Evolutionary conservation across 2,113 vertebrate genomes (phyloP), one percentile per base, ranked within the genome.

Genomic region (Eclectus roratus): DNA sequence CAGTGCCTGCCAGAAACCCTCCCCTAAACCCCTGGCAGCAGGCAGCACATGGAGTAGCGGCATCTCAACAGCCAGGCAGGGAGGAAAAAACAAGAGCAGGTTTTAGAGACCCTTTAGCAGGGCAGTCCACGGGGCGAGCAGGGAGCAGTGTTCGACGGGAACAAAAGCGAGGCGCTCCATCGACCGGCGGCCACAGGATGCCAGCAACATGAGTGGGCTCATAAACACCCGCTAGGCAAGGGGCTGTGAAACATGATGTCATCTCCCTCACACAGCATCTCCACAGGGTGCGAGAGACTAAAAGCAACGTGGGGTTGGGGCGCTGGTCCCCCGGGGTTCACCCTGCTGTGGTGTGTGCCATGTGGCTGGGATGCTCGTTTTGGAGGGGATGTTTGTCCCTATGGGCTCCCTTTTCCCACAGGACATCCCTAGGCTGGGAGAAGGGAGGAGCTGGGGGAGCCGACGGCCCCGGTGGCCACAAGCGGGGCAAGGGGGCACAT

Each of bases 111-210:
- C 52, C 33, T 86, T 55, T 44, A 52, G 50, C 6, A 17, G 68
- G n/a, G 52, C 0, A 2, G 78, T 53, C 55, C 65, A 79, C 0
- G 1, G 89, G 29, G 78, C 3, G 5, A 89, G 80, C 0, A 2
- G 28, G 64, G 29, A 50, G 31, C 0, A 0, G 55, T 9, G 10
- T 50, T 73, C 17, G 1, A 44, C 0, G 20, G 56, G 66, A 93
- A 95, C 92, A 90, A 95, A 95, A 94, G 79, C 63, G 1, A 89
- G 90, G 72, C 65, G 10, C 49, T 65, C 46, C 39, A 60, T 69
- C 16, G 37, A 37, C 37, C 37, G 37, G 37, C 37, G 3, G 65
- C 50, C 50, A 87, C 8, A 4, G 77, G 69, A 66, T 39, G 29
- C 20, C 88, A 73, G 0, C 2, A 86, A 72, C 37, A 44, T 8